Evolutionary conservation across 2,113 vertebrate species (phyloP).

Genomic region (Prolemur simus): DNA sequence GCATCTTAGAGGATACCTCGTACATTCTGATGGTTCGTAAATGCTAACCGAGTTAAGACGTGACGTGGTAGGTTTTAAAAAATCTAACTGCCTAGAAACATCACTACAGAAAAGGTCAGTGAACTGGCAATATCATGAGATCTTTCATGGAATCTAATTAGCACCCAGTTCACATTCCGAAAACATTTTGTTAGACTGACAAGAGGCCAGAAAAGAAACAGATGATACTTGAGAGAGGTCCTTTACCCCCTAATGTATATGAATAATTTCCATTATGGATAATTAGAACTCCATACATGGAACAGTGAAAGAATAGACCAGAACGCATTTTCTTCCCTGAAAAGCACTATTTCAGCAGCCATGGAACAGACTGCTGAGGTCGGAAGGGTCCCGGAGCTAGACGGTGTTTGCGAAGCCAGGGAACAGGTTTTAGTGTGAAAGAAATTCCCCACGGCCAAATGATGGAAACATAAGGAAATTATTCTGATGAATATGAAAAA

Average conservation of each 20-base stretch:
- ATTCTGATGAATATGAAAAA: slow-evolving; percentile 71
- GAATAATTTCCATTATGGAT: slow-evolving; percentile 20
- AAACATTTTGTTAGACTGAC: slow-evolving; percentile 51
- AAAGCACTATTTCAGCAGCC: slow-evolving; percentile 38
- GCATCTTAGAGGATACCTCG: not conserved
- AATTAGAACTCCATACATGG: slow-evolving; percentile 37
- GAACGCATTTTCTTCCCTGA: slow-evolving; percentile 46
- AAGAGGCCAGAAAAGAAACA: slow-evolving; percentile 28
- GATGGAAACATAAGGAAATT: slow-evolving; percentile 71
- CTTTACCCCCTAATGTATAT: not conserved
- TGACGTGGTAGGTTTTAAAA: not conserved
- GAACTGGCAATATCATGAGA: not conserved
- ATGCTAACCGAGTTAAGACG: not conserved
- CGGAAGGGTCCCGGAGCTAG: slow-evolving; percentile 69
- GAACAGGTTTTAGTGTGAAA: slow-evolving; percentile 65
- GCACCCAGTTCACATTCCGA: not conserved
- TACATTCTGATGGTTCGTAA: not conserved
- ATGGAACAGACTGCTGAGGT: slow-evolving; percentile 70
- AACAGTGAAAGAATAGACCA: slow-evolving; percentile 29
- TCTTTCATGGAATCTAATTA: slow-evolving; percentile 37
- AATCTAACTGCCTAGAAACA: not conserved
- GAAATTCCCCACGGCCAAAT: slow-evolving; percentile 55
- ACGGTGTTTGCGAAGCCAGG: slow-evolving; percentile 43
- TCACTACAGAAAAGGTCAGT: not conserved
- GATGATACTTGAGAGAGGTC: not conserved